These are phyloP conservation scores for Halictus rubicundus DNA, from an alignment of 1,140 invertebrate species.

Conservation along the genomic window DNA sequence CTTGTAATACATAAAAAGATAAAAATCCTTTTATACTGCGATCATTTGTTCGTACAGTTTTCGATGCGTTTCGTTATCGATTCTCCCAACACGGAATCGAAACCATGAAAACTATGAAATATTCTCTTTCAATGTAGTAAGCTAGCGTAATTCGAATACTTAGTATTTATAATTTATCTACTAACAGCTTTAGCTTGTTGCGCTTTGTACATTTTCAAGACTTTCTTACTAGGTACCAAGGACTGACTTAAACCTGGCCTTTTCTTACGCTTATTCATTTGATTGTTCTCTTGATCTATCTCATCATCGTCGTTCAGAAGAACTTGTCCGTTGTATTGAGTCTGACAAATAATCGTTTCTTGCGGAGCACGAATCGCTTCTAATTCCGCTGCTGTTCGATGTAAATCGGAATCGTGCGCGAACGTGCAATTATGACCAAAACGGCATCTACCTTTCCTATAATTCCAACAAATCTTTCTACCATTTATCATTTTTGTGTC, in stretches of 20 bases:
- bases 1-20: neutral
- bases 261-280: conserved; percentile 85
- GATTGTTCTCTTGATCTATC: conserved; percentile 81
- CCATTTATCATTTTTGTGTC: conserved; percentile 90
- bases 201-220: conserved; percentile 88
- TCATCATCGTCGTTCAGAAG: conserved; percentile 75
- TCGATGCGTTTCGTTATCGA: conserved; percentile 2
- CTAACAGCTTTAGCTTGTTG: conserved; percentile 81
- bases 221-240: conserved; percentile 92
- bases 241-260: conserved; percentile 88
- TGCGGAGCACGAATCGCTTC: conserved; percentile 81
- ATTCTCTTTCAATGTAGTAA: conserved; percentile 11
- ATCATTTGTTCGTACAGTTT: neutral
- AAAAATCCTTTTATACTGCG: neutral
- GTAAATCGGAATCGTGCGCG: conserved; percentile 93
- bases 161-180: conserved; percentile 71
- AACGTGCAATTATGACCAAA: conserved; percentile 96
- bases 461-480: conserved; percentile 96
- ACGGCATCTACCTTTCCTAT: conserved; percentile 92
- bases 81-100: neutral
- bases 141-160: conserved; percentile 16
- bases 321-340: conserved; percentile 71
- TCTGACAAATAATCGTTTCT: conserved; percentile 79
- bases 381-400: conserved; percentile 82
- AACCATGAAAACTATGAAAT: conserved; percentile 24